Conservation (phyloP, 2,797 vertebrate species). For the Bradypodion pumilum region DNA sequence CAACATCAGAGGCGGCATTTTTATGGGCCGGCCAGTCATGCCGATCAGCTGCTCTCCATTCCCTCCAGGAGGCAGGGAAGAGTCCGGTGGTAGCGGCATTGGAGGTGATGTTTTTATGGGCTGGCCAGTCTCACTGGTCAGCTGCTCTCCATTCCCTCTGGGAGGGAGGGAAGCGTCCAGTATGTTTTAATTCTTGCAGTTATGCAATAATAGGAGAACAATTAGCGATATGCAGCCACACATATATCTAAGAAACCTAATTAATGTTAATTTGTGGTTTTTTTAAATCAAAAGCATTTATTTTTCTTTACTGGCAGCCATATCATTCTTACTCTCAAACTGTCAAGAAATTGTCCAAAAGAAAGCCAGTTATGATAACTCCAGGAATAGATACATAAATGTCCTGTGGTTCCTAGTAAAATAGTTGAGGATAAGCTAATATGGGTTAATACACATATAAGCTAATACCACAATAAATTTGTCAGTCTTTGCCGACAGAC, state of each 20-base stretch:
- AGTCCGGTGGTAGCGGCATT: too few species aligned
- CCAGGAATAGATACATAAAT: neutral
- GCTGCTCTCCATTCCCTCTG: too few species aligned
- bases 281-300: neutral
- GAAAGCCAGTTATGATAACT: neutral
- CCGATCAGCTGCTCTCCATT: too few species aligned
- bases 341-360: neutral
- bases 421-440: neutral
- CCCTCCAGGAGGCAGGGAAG: too few species aligned
- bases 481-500: neutral
- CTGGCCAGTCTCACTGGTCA: too few species aligned
- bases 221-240: neutral
- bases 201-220: neutral
- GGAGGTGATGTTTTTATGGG: too few species aligned
- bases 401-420: neutral
- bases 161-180: too few species aligned
- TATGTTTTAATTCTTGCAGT: neutral
- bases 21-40: too few species aligned
- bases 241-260: neutral
- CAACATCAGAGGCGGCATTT: too few species aligned
- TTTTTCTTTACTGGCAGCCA: neutral
- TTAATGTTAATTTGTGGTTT: too few species aligned
- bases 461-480: neutral
- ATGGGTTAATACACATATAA: neutral
- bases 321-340: too few species aligned